phyloP scores from a whole-genome alignment of 2,888 invertebrate species.

The Neuroscelio doddi region DNA sequence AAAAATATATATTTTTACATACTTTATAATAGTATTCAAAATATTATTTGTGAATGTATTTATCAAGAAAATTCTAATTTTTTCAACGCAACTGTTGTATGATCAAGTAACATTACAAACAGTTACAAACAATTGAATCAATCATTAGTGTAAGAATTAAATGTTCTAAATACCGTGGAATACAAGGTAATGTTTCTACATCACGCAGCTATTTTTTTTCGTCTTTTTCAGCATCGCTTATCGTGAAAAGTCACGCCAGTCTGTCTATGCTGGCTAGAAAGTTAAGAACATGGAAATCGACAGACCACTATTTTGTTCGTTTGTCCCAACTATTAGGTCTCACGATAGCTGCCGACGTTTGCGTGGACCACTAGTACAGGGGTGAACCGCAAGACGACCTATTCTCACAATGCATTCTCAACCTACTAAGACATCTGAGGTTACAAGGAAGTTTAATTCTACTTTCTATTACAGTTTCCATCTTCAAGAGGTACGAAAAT shows the following conservation, averaged over 20 bases:
- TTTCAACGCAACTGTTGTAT: background rate
- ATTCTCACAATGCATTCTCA: conserved; percentile 27
- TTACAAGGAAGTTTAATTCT: conserved; percentile 31
- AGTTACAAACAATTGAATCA: conserved; percentile 31
- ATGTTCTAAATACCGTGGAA: conserved; percentile 24
- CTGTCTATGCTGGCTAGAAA: background rate
- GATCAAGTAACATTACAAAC: background rate
- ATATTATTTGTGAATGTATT: no score
- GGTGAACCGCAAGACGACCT: conserved; percentile 28
- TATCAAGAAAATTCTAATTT: background rate
- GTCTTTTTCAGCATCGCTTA: conserved; percentile 16
- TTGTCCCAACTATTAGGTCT: conserved; percentile 28
- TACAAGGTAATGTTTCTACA: conserved; percentile 26
- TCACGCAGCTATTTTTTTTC: conserved; percentile 35
- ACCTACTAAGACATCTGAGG: conserved; percentile 14
- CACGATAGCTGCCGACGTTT: conserved; percentile 16
- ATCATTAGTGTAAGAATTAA: conserved; percentile 31
- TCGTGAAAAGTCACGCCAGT: conserved; percentile 39
- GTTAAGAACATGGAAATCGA: conserved; percentile 20
- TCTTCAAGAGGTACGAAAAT: conserved; percentile 24
- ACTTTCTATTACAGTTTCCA: conserved; percentile 26
- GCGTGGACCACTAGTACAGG: conserved; percentile 14
- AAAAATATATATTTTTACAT: no score
- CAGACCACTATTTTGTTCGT: conserved; percentile 25
- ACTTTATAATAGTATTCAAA: no score